Evolutionary conservation across 1,140 invertebrate species (phyloP), one percentile per base, ranked within the genome.

Genomic region (Meloidogyne floridensis): DNA sequence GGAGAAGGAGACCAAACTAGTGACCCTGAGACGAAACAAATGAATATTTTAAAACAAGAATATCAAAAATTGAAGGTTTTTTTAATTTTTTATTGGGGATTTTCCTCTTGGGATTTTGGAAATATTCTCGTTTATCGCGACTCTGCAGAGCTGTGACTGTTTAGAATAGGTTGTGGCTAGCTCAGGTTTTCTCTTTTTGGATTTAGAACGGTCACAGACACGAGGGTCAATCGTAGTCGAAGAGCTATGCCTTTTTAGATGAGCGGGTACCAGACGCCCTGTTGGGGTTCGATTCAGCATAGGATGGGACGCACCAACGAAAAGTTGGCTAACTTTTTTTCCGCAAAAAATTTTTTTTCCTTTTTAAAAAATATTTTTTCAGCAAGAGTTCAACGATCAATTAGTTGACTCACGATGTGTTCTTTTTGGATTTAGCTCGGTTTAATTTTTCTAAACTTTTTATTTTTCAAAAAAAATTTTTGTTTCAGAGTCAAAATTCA

Each of bases 361-460:
- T 77, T 56, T 51, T 75, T 8, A 80, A n/a, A 43, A 18, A 81
- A 70, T 9, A 32, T 82, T 20, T 18, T 51, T 87, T 72, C 47
- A 87, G 87, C 69, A 76, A n/a, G 81, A 87, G 47, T 76, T 77
- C 43, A 81, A 77, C 2, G 71, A 80, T 15, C 82, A 79, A 32
- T 75, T 88, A n/a, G 83, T 88, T 15, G 83, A 88, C 77, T 77
- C 80, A 43, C 75, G 86, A 59, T 89, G 86, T 71, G 81, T 86
- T 73, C 71, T 86, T 2, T 87, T 88, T 70, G 87, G 87, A 13
- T 82, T 72, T 84, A 56, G 71, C 13, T 80, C 81, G 15, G 83
- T 86, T 20, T 65, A 20, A 71, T 81, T 75, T 82, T 53, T 73
- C 53, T 9, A 15, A 20, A n/a, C 56, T 56, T 75, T 75, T 13